Percentiles rank a stretch among this genome's conserved stretches.
These are phyloP conservation scores for Orthosia gothica DNA, from an alignment of 2,888 invertebrate genomes.

Conservation along the genomic window DNA sequence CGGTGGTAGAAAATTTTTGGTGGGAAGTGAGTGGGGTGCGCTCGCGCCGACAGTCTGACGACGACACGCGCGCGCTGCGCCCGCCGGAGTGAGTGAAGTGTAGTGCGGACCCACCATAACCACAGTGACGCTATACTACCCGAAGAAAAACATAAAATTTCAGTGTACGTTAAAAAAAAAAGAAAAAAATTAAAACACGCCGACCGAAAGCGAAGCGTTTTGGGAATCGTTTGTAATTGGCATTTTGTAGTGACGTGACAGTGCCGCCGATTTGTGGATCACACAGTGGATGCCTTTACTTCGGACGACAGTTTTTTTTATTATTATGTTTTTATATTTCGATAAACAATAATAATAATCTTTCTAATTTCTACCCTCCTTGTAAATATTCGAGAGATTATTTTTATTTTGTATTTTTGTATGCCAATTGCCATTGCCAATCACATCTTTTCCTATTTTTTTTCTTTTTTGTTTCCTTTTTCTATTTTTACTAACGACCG, in stretches of 20 bases:
- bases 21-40: conserved; percentile 91
- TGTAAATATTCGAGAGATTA: conserved; percentile 86
- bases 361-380: conserved; percentile 75
- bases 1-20: conserved; percentile 90
- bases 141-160: conserved; percentile 69
- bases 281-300: conserved; percentile 82
- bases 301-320: conserved; percentile 81
- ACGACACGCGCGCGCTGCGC: conserved; percentile 86
- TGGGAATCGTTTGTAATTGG: conserved; percentile 90
- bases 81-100: conserved; percentile 83
- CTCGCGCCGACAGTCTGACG: conserved; percentile 87
- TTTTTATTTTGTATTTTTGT: conserved; percentile 77
- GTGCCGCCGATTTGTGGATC: conserved; percentile 83
- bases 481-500: conserved; percentile 71
- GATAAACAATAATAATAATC: conserved; percentile 67
- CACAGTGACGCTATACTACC: conserved; percentile 79
- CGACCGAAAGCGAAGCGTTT: conserved; percentile 74
- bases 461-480: conserved; percentile 70
- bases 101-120: conserved; percentile 73
- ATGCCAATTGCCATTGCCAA: conserved; percentile 91
- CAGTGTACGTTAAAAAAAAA: conserved; percentile 85
- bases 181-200: conserved; percentile 73
- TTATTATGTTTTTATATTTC: conserved; percentile 69
- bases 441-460: conserved; percentile 86
- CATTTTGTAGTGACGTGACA: conserved; percentile 90